These are phyloP conservation scores for Coelinius sp. DNA, from an alignment of 2,888 invertebrate species.

Conservation along the genomic window DNA sequence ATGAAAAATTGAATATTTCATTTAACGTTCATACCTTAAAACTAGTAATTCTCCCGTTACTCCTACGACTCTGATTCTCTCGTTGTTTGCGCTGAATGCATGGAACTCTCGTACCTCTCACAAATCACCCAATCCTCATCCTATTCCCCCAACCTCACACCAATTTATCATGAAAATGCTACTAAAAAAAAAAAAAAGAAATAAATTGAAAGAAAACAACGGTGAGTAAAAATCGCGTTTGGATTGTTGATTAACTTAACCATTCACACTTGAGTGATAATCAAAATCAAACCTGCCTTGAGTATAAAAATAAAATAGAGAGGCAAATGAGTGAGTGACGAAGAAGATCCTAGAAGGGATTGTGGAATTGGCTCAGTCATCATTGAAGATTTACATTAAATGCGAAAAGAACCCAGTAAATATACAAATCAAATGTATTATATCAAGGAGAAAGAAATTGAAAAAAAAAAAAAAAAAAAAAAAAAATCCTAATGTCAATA, in stretches of 20 bases:
- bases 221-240: constrained; percentile 23
- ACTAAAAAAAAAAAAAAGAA: constrained; percentile 4
- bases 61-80: constrained; percentile 68
- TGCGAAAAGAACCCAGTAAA: constrained; percentile 16
- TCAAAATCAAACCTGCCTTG: not conserved
- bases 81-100: constrained; percentile 70
- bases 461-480: constrained; percentile 27
- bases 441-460: constrained; percentile 29
- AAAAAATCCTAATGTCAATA: constrained; percentile 38
- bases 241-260: constrained; percentile 13
- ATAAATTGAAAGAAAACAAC: constrained; percentile 16
- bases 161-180: constrained; percentile 10
- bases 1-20: constrained; percentile 49
- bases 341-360: constrained; percentile 26
- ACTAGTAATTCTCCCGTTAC: constrained; percentile 66
- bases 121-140: constrained; percentile 44
- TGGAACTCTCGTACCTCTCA: constrained; percentile 71
- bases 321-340: constrained; percentile 25
- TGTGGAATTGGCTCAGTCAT: constrained; percentile 36
- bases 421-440: not conserved
- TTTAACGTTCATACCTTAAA: constrained; percentile 66
- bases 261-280: not conserved
- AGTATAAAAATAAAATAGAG: constrained; percentile 5
- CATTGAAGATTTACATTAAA: constrained; percentile 34
- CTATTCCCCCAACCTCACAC: constrained; percentile 13